phyloP scores from a whole-genome alignment of 2,113 vertebrate genomes.

The Grallaria varia region DNA sequence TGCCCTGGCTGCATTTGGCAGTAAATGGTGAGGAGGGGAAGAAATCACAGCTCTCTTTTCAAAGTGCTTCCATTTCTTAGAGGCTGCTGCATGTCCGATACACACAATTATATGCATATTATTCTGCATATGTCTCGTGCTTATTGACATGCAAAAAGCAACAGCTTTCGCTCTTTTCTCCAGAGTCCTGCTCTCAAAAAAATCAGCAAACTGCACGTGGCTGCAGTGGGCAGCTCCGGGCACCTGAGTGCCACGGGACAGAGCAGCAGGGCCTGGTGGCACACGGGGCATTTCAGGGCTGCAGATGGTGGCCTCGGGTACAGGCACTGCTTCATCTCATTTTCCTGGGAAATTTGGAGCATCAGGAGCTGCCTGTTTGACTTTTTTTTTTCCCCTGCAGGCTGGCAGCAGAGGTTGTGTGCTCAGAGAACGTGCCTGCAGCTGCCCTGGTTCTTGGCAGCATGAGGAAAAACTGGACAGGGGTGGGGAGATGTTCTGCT shows the following conservation, averaged over 20 bases:
- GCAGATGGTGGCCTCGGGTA: accelerated
- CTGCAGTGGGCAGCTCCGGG: not conserved
- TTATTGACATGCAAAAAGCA: not conserved
- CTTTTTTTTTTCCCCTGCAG: not conserved
- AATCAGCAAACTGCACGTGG: not conserved
- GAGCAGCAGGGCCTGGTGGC: not conserved
- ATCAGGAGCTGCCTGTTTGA: not conserved
- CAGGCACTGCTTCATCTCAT: not conserved
- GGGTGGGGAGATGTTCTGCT: not conserved
- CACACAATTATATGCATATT: not conserved
- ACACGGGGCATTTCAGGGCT: not conserved
- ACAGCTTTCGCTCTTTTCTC: not conserved
- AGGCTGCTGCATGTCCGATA: not conserved
- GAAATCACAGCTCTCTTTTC: not conserved
- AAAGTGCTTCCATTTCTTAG: not conserved
- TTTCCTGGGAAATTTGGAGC: not conserved
- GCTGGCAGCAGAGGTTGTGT: not conserved
- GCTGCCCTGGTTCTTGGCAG: not conserved
- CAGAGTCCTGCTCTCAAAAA: not conserved
- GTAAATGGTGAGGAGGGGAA: not conserved
- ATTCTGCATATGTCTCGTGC: not conserved
- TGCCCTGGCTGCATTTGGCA: not conserved
- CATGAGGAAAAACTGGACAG: not conserved
- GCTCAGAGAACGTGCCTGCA: not conserved
- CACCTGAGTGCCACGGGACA: accelerated